Evolutionary conservation across 1,140 invertebrate genomes (phyloP), one percentile per base, ranked within the genome.

Genomic region (Lerema accius): DNA sequence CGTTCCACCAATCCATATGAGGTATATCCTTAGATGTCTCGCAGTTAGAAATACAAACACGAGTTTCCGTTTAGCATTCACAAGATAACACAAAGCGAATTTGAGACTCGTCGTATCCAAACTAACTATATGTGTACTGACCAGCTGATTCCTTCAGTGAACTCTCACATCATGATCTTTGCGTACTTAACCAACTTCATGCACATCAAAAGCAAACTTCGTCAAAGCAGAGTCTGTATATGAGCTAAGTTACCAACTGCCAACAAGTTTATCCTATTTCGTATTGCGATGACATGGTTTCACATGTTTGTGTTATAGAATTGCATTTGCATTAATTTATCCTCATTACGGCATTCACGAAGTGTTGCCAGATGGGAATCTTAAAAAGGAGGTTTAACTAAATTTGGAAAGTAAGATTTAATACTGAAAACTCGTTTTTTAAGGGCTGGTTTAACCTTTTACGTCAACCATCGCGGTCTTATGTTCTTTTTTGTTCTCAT

Each of bases 111-210:
- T 28, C 16, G 15, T 13, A 35, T 35, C 17, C 23, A 45, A 35
- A 35, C 17, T 58, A 58, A 28, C 23, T 4, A 17, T 13, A 23
- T 43, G 14, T 0, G 14, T n/a, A 16, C 26, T 58, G 40, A 46
- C 53, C 53, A 45, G 43, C 23, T 35, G 42, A 58, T 58, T 58
- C 37, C 51, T 53, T 13, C 11, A 9, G 13, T 9, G 45, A 32
- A 40, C 28, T 58, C 13, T n/a, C 10, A 13, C 42, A 23, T 32
- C 15, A 35, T 45, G 26, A 43, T 58, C 53, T 19, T n/a, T 26
- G 53, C 43, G 3, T 58, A 58, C 53, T 58, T 58, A 58, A 37
- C 39, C 53, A 58, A 58, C 40, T 58, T 35, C n/a, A 43, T 58
- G 40, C 14, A 58, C 53, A 58, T 58, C 40, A 58, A 58, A 58